A percentile compares a stretch with the other conserved stretches of the same genome.
Conservation (phyloP, 2,797 vertebrate species). For the Sylvilagus floridanus region DNA sequence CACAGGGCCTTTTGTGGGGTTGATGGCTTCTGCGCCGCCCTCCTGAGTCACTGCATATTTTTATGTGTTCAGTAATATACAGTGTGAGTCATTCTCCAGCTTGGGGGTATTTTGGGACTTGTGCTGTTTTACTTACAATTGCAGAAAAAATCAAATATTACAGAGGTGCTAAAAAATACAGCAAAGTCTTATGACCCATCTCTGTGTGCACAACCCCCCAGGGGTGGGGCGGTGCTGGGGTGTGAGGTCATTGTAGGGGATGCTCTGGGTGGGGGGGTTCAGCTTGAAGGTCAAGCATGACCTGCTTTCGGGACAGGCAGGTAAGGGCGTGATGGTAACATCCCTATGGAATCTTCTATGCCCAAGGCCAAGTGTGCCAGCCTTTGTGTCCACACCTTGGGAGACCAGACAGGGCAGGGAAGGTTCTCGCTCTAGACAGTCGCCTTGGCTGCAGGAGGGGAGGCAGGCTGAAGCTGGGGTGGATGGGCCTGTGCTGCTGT, state of each 20-base stretch:
- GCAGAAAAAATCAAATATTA: slow-evolving; percentile 81
- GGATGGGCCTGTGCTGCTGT: fast-evolving
- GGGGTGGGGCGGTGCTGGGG: slow-evolving; percentile 68
- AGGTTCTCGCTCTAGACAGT: fast-evolving
- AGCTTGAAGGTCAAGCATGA: slow-evolving; percentile 74
- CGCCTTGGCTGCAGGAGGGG: too few relatives aligned
- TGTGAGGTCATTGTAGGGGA: slow-evolving; percentile 65
- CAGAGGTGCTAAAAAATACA: slow-evolving; percentile 86
- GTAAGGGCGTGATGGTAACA: not conserved
- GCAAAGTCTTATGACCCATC: slow-evolving; percentile 80
- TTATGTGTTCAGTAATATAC: slow-evolving; percentile 85
- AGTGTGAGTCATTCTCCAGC: slow-evolving; percentile 87
- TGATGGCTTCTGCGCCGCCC: slow-evolving; percentile 82
- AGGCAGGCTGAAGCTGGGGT: not conserved
- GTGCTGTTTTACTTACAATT: slow-evolving; percentile 85
- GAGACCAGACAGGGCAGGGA: not conserved
- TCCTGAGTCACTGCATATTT: slow-evolving; percentile 88
- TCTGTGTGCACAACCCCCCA: slow-evolving; percentile 39
- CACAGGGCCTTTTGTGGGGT: slow-evolving; percentile 79
- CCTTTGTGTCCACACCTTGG: not conserved
- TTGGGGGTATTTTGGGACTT: slow-evolving; percentile 88
- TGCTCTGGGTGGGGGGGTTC: slow-evolving; percentile 76
- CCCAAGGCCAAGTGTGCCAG: not conserved
- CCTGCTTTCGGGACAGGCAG: slow-evolving; percentile 79
- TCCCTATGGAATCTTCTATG: not conserved